A percentile compares a stretch with the other conserved stretches of the same genome.
Conservation (phyloP, 2,113 vertebrate species). For the Tretioscincus oriximinensis region DNA sequence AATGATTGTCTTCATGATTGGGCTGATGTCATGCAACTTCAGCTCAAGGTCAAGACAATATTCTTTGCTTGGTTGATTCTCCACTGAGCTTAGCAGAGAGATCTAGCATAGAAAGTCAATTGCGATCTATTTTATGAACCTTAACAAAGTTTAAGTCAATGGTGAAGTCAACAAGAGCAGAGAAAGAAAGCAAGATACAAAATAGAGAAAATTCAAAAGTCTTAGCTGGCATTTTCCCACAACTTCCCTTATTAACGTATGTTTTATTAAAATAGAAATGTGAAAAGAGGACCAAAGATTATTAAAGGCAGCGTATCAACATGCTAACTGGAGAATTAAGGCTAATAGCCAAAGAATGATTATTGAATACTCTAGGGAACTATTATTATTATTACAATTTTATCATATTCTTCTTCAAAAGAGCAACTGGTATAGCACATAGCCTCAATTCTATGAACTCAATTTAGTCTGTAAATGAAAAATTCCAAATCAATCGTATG, state of each 20-base stretch:
- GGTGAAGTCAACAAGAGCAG: background rate
- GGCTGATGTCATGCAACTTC: background rate
- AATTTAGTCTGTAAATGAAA: background rate
- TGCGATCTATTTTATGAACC: conserved; percentile 15
- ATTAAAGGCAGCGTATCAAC: background rate
- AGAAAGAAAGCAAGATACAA: background rate
- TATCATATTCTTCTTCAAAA: background rate
- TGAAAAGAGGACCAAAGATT: background rate
- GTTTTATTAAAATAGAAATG: background rate
- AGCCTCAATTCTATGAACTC: background rate
- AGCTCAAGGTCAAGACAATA: conserved; percentile 13
- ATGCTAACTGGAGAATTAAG: background rate
- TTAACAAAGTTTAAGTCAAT: background rate
- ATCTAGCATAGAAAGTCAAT: conserved; percentile 14
- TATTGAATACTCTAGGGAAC: background rate
- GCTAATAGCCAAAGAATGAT: background rate
- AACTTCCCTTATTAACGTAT: background rate
- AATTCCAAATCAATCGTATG: too few relatives aligned
- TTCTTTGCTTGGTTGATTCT: conserved; percentile 32
- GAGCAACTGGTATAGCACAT: background rate
- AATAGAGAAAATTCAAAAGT: background rate
- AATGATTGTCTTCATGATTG: background rate
- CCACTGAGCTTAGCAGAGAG: background rate
- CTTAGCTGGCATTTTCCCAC: background rate
- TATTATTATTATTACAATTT: background rate